These are phyloP conservation scores for Papilio demoleus DNA, from an alignment of 2,888 invertebrate species.

Conservation along the genomic window DNA sequence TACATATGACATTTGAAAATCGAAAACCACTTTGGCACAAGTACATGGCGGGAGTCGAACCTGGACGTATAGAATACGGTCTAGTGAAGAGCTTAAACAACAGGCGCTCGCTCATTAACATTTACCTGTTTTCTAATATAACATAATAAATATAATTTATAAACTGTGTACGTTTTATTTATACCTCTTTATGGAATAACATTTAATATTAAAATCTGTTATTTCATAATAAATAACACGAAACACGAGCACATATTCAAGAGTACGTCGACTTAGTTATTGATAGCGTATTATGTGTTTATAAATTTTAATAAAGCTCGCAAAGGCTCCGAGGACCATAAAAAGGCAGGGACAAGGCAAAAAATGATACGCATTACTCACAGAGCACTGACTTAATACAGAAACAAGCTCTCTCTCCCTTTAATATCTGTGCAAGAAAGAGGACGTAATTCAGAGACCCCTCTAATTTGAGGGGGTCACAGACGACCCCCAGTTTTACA, in stretches of 20 bases:
- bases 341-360: conserved; percentile 58
- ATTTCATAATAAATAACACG: background rate
- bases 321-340: conserved; percentile 50
- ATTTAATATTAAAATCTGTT: conserved; percentile 11
- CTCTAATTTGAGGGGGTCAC: conserved; percentile 55
- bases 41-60: too few species aligned
- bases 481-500: conserved; percentile 53
- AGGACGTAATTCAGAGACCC: conserved; percentile 56
- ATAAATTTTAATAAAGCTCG: conserved; percentile 64
- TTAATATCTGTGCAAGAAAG: conserved; percentile 59
- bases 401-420: conserved; percentile 45
- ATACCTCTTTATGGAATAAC: background rate
- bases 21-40: too few species aligned
- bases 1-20: too few species aligned
- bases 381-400: conserved; percentile 53
- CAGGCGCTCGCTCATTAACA: too few species aligned
- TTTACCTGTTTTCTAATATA: too few species aligned
- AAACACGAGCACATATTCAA: conserved; percentile 14
- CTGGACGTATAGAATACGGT: too few species aligned
- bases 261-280: conserved; percentile 51
- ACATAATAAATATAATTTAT: background rate
- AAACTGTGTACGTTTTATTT: background rate
- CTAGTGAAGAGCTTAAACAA: too few species aligned
- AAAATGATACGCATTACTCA: conserved; percentile 67
- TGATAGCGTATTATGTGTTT: conserved; percentile 63